Evolutionary conservation across 2,888 invertebrate genomes (phyloP).

Genomic region (Oithona nana): DNA sequence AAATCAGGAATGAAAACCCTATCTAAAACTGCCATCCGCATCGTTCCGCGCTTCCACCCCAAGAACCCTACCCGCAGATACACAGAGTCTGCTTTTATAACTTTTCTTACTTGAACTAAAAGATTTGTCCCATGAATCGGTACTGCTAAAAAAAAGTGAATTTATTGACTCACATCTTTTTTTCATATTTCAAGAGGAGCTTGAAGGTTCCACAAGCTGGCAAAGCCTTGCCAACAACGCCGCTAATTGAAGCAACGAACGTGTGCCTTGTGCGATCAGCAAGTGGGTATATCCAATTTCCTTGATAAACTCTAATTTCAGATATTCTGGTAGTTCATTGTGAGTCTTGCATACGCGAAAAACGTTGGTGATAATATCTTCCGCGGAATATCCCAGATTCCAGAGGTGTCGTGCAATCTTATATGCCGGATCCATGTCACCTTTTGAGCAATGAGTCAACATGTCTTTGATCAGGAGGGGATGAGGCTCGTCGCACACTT

Average conservation of each 20-base stretch:
- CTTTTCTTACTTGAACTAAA: no score
- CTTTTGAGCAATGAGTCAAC: slow-evolving; percentile 59
- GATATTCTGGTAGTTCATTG: slow-evolving; percentile 47
- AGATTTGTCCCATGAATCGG: no score
- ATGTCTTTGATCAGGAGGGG: slow-evolving; percentile 78
- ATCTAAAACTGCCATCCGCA: no score
- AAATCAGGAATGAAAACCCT: no score
- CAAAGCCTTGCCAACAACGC: slow-evolving; percentile 70
- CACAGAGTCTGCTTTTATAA: no score
- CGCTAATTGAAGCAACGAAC: slow-evolving; percentile 70
- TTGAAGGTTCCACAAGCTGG: no score
- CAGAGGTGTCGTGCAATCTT: slow-evolving; percentile 72
- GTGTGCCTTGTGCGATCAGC: slow-evolving; percentile 71
- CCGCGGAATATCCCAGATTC: slow-evolving; percentile 83
- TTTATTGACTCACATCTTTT: no score
- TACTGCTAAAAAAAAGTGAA: no score
- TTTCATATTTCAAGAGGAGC: no score
- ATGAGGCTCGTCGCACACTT: slow-evolving; percentile 98
- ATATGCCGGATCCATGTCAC: slow-evolving; percentile 67
- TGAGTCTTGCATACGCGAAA: slow-evolving; percentile 81
- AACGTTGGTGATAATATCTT: slow-evolving; percentile 86
- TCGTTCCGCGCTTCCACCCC: no score
- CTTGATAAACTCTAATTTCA: slow-evolving; percentile 66
- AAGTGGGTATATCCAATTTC: slow-evolving; percentile 42
- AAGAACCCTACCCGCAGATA: no score